Conservation (phyloP, 2,888 invertebrate genomes). For the Frankliniella intonsa region DNA sequence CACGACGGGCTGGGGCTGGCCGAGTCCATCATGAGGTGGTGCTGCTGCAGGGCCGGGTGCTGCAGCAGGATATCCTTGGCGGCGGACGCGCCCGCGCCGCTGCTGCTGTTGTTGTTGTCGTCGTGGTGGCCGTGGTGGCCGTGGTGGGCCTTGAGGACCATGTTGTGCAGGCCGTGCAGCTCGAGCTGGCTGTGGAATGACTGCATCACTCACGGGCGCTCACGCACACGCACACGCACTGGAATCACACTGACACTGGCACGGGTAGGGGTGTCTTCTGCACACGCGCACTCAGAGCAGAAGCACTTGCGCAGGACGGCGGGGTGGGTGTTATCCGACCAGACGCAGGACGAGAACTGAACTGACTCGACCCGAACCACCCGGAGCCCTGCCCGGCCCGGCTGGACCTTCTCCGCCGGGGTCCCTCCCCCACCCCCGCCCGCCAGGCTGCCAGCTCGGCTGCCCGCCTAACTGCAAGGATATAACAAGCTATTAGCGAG, state of each 20-base stretch:
- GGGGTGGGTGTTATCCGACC: not conserved
- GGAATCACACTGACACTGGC: not conserved
- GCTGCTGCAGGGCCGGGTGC: slow-evolving; percentile 17
- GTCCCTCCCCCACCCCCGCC: not conserved
- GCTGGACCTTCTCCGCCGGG: not conserved
- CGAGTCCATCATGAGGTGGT: not conserved
- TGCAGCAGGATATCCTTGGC: slow-evolving; percentile 11
- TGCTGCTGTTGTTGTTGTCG: not conserved
- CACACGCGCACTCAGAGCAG: no score
- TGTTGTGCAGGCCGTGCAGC: slow-evolving; percentile 18
- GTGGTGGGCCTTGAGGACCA: slow-evolving; percentile 20
- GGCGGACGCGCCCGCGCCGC: not conserved
- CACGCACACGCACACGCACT: not conserved
- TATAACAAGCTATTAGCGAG: slow-evolving; percentile 26
- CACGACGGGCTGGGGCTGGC: slow-evolving; percentile 5
- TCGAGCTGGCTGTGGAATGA: slow-evolving; percentile 13
- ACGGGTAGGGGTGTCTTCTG: not conserved
- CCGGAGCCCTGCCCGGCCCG: not conserved
- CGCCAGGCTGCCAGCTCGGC: not conserved
- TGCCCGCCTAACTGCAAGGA: slow-evolving; percentile 13
- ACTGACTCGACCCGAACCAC: not conserved
- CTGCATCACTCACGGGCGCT: slow-evolving; percentile 21
- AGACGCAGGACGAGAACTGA: not conserved
- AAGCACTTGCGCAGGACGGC: not conserved
- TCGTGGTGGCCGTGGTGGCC: not conserved